Evolutionary conservation across 2,797 vertebrate genomes (phyloP), one percentile per base, ranked within the genome.

Genomic region (Discoglossus pictus): DNA sequence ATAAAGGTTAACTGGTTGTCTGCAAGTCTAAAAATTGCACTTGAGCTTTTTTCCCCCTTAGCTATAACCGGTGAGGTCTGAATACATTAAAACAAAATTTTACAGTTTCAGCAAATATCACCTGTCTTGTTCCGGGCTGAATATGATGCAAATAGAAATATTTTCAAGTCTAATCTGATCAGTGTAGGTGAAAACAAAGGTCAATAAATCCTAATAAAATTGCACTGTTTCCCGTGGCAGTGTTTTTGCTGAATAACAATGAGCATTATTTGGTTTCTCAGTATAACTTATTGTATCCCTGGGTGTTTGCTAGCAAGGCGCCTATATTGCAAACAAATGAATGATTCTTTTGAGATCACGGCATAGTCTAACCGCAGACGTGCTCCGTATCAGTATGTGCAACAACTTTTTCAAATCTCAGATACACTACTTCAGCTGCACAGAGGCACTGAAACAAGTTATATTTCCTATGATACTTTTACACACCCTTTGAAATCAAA

Each of bases 141-240:
- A 70, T 34, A 24, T 48, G 39, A 63, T 71, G 52, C 44, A 64
- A 58, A 58, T 17, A 25, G 60, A 51, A 71, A 58, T 35, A 23
- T 23, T 50, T 51, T 42, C 52, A 42, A 43, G 36, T 58, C 51
- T 71, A 27, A 63, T 63, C 44, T 56, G 36, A 58, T 71, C 34
- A 50, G 68, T 42, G 43, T 36, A 64, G 60, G 51, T 63, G 60
- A 62, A 58, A 58, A 43, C 59, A 61, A 69, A 69, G 54, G 66
- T 47, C 66, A 61, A 47, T 61, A 18, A 44, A 43, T 61, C 38
- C 18, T 46, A 47, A 44, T 36, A 55, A 25, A 61, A 36, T 21
- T 13, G 13, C n/a, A 7, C 43, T n/a, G 52, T 20, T 56, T 27
- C 40, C 27, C 27, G 7, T 43, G 13, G 9, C 10, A 43, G n/a